Evolutionary conservation across 2,113 vertebrate genomes (phyloP).

Genomic region (Circaetus cinerascens): DNA sequence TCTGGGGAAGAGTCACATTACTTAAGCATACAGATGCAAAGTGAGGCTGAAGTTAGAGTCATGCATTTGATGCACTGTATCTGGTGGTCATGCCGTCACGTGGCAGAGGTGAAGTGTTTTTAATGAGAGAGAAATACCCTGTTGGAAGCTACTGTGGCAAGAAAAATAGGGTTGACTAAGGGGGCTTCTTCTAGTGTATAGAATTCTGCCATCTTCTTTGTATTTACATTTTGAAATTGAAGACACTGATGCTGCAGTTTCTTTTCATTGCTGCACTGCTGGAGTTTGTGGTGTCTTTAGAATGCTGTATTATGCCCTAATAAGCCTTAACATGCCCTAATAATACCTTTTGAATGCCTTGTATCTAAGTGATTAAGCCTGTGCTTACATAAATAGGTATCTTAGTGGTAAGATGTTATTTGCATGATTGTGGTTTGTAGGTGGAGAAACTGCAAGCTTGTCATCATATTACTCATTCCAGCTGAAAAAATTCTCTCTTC

Average conservation of each 20-base stretch:
- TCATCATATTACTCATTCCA: not conserved
- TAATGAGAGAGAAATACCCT: not conserved
- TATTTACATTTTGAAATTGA: not conserved
- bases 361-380: not conserved
- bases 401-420: not conserved
- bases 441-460: not conserved
- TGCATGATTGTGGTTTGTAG: not conserved
- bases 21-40: not conserved
- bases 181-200: not conserved
- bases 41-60: not conserved
- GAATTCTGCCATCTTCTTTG: not conserved
- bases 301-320: not conserved
- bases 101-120: not conserved
- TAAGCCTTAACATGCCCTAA: not conserved
- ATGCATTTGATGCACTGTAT: not conserved
- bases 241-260: not conserved
- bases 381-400: not conserved
- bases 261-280: not conserved
- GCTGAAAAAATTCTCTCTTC: not conserved
- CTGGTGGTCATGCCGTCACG: not conserved
- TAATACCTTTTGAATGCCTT: not conserved
- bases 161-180: not conserved
- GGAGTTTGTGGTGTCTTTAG: not conserved
- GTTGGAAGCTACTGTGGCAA: not conserved
- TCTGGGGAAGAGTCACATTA: not conserved